A percentile compares a stretch with the other conserved stretches of the same genome.
These are phyloP conservation scores for Serinus canaria DNA, from an alignment of 2,113 vertebrate species.

Conservation along the genomic window DNA sequence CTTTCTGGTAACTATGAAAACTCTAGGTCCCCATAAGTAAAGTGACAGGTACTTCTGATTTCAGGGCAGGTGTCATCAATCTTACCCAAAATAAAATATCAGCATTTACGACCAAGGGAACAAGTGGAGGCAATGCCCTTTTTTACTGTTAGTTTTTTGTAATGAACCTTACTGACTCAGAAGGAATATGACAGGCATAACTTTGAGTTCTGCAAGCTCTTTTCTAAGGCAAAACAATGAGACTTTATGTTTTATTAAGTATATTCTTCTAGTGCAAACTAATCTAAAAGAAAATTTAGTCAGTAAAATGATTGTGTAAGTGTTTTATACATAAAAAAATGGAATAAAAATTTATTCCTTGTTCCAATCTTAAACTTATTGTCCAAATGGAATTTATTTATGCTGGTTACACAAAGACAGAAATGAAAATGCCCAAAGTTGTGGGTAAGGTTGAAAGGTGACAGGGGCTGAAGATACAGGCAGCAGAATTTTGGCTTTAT, in stretches of 20 bases:
- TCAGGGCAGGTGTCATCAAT: neutral
- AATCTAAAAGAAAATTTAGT: neutral
- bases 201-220: neutral
- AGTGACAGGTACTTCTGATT: neutral
- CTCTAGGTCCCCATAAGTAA: neutral
- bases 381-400: neutral
- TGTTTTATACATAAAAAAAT: neutral
- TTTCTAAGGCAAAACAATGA: neutral
- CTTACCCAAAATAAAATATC: neutral
- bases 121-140: neutral
- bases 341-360: neutral
- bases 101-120: neutral
- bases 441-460: neutral
- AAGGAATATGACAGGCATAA: neutral
- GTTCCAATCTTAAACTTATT: neutral
- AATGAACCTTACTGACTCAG: neutral
- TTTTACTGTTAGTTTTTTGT: neutral
- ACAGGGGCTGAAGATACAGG: neutral
- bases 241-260: neutral
- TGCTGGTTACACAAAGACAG: neutral
- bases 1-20: neutral
- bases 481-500: neutral
- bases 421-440: neutral
- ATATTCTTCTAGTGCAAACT: neutral
- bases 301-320: neutral